These are phyloP conservation scores for Nycticebus coucang DNA, from an alignment of 2,113 vertebrate genomes.

Conservation along the genomic window DNA sequence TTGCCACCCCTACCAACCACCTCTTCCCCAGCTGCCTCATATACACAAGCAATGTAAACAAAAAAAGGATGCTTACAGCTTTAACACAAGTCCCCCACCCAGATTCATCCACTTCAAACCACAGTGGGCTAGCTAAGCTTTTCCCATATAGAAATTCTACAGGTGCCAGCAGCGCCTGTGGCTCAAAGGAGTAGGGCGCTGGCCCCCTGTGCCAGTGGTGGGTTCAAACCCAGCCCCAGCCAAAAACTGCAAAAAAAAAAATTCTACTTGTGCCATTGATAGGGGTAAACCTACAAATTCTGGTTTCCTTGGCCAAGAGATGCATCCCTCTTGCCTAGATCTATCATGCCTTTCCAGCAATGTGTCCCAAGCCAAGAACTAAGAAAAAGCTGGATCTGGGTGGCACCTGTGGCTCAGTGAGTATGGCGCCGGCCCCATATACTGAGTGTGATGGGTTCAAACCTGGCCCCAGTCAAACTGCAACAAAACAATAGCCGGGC, in stretches of 20 bases:
- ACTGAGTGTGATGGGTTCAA: too few species aligned
- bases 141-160: background rate
- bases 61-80: background rate
- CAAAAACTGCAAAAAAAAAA: too few species aligned
- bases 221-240: too few species aligned
- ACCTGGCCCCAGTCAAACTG: too few species aligned
- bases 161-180: too few species aligned
- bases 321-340: background rate
- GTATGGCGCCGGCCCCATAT: too few species aligned
- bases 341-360: background rate
- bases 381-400: background rate
- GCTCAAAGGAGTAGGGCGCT: too few species aligned
- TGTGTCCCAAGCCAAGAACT: background rate
- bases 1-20: background rate
- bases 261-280: background rate
- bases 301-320: constrained; percentile 21
- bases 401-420: too few species aligned
- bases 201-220: too few species aligned
- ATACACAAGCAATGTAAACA: background rate
- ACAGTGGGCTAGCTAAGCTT: background rate
- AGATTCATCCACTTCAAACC: background rate
- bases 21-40: background rate
- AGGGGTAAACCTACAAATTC: background rate
- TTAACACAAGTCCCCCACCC: background rate
- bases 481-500: too few species aligned